Conservation (phyloP, 2,113 vertebrate genomes). For the Carassius gibelio region DNA sequence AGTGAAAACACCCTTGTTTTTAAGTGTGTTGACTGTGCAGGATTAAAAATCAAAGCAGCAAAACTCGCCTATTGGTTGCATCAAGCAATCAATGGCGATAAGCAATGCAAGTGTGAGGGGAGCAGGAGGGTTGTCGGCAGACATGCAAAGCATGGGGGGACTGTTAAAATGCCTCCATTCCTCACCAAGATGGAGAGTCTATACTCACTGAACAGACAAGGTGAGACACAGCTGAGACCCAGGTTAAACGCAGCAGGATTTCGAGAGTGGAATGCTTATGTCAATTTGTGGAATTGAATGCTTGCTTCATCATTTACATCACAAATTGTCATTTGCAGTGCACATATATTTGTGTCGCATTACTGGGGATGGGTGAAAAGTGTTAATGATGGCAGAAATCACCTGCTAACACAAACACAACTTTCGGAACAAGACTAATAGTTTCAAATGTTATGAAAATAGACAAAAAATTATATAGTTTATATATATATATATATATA, state of each 20-base stretch:
- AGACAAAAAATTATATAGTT: not conserved
- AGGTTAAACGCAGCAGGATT: conserved; percentile 66
- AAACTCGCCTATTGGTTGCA: conserved; percentile 69
- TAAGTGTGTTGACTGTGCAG: conserved; percentile 56
- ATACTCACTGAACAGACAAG: conserved; percentile 70
- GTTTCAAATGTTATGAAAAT: not conserved
- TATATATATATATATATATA: too few species aligned
- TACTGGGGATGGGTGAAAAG: not conserved
- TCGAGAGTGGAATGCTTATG: conserved; percentile 70
- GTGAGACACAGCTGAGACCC: conserved; percentile 65
- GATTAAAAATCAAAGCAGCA: conserved; percentile 68
- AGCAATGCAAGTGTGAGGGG: conserved; percentile 62
- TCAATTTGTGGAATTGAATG: conserved; percentile 69
- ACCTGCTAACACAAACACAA: not conserved
- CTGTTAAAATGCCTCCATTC: conserved; percentile 65
- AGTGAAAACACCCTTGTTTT: conserved; percentile 11
- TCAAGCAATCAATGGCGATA: conserved; percentile 72
- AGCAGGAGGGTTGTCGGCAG: conserved; percentile 50
- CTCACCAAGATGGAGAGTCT: conserved; percentile 72
- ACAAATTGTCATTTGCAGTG: not conserved
- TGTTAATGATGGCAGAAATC: not conserved
- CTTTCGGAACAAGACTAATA: not conserved
- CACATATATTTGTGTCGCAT: not conserved
- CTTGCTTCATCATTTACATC: conserved; percentile 55
- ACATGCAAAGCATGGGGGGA: conserved; percentile 49